A percentile compares a stretch with the other conserved stretches of the same genome.
Evolutionary conservation across 2,888 invertebrate species (phyloP).

Genomic region (Merodon equestris): DNA sequence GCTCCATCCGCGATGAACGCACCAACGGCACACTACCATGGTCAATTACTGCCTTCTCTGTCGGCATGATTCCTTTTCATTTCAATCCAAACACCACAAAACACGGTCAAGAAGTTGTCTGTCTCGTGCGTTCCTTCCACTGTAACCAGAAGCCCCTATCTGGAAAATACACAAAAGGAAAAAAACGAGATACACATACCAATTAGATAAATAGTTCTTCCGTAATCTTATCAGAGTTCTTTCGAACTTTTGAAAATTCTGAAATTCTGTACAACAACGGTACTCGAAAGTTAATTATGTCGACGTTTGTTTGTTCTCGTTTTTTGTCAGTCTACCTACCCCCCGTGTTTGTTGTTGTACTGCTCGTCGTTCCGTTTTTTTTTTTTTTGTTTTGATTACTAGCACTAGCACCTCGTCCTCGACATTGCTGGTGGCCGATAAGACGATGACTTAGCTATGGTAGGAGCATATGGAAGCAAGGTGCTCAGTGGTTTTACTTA

Average conservation of each 20-base stretch:
- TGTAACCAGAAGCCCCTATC: constrained; percentile 63
- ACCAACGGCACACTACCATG: constrained; percentile 76
- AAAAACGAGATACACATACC: constrained; percentile 55
- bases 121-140: constrained; percentile 32
- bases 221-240: constrained; percentile 57
- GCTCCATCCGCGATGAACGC: constrained; percentile 81
- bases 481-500: constrained; percentile 5
- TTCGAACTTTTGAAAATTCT: constrained; percentile 34
- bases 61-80: constrained; percentile 74
- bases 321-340: constrained; percentile 13
- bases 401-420: too few species aligned
- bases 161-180: constrained; percentile 27
- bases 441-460: constrained; percentile 52
- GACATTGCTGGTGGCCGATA: constrained; percentile 48
- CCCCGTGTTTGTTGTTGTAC: constrained; percentile 22
- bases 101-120: constrained; percentile 12
- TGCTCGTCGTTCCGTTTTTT: constrained; percentile 4
- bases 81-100: constrained; percentile 22
- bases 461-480: constrained; percentile 46
- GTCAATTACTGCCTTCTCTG: constrained; percentile 74
- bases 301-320: constrained; percentile 41
- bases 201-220: constrained; percentile 62
- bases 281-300: constrained; percentile 47
- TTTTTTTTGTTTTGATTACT: too few species aligned
- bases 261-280: constrained; percentile 41